Conservation (phyloP, 2,888 invertebrate species). For the Stegana nigrithorax region DNA sequence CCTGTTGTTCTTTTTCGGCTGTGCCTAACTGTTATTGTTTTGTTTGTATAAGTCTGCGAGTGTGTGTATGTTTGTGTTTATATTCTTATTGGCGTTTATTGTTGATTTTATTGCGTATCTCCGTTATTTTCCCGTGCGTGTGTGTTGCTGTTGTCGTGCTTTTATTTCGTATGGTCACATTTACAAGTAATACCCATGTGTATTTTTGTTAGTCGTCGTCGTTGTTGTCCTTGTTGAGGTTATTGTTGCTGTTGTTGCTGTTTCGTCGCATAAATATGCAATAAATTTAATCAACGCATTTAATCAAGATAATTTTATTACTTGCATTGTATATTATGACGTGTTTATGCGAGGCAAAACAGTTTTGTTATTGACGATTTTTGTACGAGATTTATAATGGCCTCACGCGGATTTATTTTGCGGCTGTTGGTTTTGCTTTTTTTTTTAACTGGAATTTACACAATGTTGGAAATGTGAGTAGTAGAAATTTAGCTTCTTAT, state of each 20-base stretch:
- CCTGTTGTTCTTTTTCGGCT: background rate
- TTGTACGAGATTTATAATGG: too few species aligned
- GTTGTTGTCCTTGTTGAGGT: background rate
- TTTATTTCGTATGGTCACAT: too few species aligned
- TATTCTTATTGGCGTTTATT: slow-evolving; percentile 8
- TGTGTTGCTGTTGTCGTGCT: background rate
- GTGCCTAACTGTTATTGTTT: background rate
- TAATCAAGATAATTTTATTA: slow-evolving; percentile 57
- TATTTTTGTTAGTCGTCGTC: background rate
- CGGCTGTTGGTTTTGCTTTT: too few species aligned
- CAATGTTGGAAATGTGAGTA: too few species aligned
- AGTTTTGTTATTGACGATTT: too few species aligned
- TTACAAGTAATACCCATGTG: background rate
- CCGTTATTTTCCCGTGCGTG: background rate
- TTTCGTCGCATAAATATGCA: slow-evolving; percentile 44
- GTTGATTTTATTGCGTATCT: slow-evolving; percentile 34
- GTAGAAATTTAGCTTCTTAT: too few species aligned
- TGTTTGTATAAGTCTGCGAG: background rate
- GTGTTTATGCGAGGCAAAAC: slow-evolving; percentile 12
- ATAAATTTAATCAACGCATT: slow-evolving; percentile 61
- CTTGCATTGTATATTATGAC: background rate
- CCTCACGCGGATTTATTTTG: too few species aligned
- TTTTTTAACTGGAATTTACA: too few species aligned
- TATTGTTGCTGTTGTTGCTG: background rate
- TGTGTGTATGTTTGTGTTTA: background rate